Base-by-base conservation (phyloP, 92 coral and sea anemone species). In the Actinernus sp. region DNA sequence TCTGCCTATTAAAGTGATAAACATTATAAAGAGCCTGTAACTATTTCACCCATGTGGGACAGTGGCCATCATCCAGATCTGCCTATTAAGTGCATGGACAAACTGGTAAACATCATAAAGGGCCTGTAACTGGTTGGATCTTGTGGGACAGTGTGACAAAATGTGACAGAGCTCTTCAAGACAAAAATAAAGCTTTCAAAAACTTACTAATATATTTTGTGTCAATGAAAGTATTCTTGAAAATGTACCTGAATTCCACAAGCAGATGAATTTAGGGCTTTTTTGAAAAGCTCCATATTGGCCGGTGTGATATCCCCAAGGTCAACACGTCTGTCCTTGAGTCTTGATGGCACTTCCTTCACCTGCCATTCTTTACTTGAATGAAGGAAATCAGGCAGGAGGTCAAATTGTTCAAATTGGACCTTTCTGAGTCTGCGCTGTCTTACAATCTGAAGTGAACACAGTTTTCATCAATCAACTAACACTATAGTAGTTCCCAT, bases 31-130 rank as follows among this genome's bases (percentile, higher is more conserved):
- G 91, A 2, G 84, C 96, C 69, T 58, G 45, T 3, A 89, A 65
- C 79, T 89, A 88, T 46, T 89, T 89, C n/a, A 81, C 39, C 96
- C 96, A 84, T 8, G 87, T 83, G 34, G 96, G 96, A 23, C 96
- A 89, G 39, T 89, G 91, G 7, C 96, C 96, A 70, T 89, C 96
- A 65, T 89, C 96, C 22, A 89, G 74, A 56, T 89, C 96, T 12
- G 88, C 58, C 96, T 89, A 36, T 16, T n/a, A 85, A 89, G n/a
- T n/a, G n/a, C 92, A 54, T 74, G 88, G 10, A 84, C 96, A 85
- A 89, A 89, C 74, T 79, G 84, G 22, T 65, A 64, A 31, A 89
- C 65, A 63, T 89, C 80, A 31, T 68, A 89, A 23, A 89, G 91
- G 2, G 84, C 96, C 69, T 58, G 45, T 3, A 89, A 65, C 79